Conservation (phyloP, 2,888 invertebrate species). For the Drosophila aldrichi region DNA sequence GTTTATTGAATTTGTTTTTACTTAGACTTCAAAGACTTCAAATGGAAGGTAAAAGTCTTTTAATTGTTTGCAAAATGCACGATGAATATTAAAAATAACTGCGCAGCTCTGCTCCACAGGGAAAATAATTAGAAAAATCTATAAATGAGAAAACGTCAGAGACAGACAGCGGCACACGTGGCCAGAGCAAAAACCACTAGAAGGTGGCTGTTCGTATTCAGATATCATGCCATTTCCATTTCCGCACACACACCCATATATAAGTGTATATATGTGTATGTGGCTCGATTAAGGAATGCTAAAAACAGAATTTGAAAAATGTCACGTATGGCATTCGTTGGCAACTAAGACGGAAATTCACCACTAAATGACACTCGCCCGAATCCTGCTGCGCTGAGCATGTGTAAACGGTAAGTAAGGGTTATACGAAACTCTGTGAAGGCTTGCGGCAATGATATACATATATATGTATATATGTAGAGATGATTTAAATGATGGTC, state of each 20-base stretch:
- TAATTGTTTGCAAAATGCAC: conserved; percentile 15
- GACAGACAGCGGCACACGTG: not conserved
- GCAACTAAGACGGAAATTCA: conserved; percentile 72
- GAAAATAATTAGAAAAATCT: conserved; percentile 53
- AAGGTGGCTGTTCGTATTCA: conserved; percentile 29
- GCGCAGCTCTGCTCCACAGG: conserved; percentile 3
- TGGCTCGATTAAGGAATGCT: conserved; percentile 51
- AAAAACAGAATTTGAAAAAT: conserved; percentile 73
- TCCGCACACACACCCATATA: not conserved
- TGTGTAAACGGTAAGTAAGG: conserved; percentile 36
- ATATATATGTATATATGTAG: not conserved
- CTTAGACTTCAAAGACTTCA: not conserved
- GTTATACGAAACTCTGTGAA: conserved; percentile 45
- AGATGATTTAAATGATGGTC: no score
- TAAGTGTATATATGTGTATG: conserved; percentile 4
- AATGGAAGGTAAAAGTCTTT: not conserved
- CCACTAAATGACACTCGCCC: conserved; percentile 64
- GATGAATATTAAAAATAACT: conserved; percentile 1
- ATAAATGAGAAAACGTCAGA: conserved; percentile 1
- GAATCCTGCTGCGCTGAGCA: conserved; percentile 27
- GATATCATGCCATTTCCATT: conserved; percentile 1
- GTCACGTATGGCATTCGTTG: conserved; percentile 76
- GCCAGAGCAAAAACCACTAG: conserved; percentile 34
- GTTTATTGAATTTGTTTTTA: not conserved
- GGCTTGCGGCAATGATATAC: conserved; percentile 21